Base-by-base conservation (phyloP, 2,113 vertebrate genomes). In the Mesoclemmys tuberculata region DNA sequence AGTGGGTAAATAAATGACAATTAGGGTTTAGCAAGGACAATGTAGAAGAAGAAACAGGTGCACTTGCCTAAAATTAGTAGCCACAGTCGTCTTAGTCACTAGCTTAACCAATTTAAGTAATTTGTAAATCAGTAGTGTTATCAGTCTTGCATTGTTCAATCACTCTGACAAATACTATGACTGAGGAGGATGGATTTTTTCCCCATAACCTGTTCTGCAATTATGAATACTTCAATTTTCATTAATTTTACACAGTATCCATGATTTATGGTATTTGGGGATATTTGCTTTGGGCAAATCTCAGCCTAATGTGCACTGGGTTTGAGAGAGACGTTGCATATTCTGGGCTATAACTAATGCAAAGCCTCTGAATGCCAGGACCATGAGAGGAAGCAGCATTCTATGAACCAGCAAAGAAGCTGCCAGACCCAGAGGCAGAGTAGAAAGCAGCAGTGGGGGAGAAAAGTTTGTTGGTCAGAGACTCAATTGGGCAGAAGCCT, bases 241-340 rank as follows among this genome's bases (percentile, higher is more conserved):
- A n/a, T 68, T 68, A 18, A 68, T 35, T n/a, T 29, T 35, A 35
- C 35, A 68, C 13, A 68, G 16, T 68, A 12, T 68, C 29, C 61
- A 68, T n/a, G 61, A 68, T 68, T 68, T 68, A 13, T 13, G 31
- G 14, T 35, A 64, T 64, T 29, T 64, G 61, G 35, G 61, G 35
- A 35, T 35, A 31, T 68, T 68, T n/a, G 13, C 48, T 9, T 22
- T 61, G 6, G 85, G 5, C 13, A 95, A 88, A 87, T 71, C 10
- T 24, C 46, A 41, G 16, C 48, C 44, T 56, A 82, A 38, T 1
- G 4, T 49, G 44, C 35, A 38, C 2, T 54, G 14, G 93, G 92
- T 56, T 52, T 4, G 5, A 49, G 19, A 91, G 8, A 0, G 5
- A 38, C 38, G 14, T 3, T 27, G 11, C 0, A 0, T n/a, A 51